phyloP scores from a whole-genome alignment of 2,113 vertebrate species.

The Alexandromys fortis region DNA sequence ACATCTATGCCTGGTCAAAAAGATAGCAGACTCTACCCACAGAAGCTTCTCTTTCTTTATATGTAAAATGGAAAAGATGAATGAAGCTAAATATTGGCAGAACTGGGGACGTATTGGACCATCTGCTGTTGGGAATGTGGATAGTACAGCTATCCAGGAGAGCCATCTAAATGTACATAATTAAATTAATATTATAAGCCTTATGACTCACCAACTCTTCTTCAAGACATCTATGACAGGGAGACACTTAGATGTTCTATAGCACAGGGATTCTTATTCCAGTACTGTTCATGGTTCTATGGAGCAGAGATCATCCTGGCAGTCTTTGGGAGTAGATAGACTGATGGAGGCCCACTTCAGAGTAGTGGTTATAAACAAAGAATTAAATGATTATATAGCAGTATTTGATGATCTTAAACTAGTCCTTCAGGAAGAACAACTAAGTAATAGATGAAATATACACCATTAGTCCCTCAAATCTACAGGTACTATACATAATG shows the following conservation, averaged over 20 bases:
- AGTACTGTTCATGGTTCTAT: not conserved
- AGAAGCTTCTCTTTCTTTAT: not conserved
- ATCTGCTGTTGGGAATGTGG: not conserved
- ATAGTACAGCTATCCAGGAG: not conserved
- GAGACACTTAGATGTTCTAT: not conserved
- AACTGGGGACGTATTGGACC: not conserved
- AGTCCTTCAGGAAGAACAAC: not conserved
- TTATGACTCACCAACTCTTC: not conserved
- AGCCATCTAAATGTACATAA: not conserved
- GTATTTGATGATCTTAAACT: not conserved
- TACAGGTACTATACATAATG: not conserved
- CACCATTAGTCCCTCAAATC: not conserved
- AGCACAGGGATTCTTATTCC: not conserved
- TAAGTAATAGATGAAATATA: not conserved
- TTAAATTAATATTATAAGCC: not conserved
- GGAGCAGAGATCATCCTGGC: not conserved
- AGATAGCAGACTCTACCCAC: not conserved
- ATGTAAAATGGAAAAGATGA: not conserved
- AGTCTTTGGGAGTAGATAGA: not conserved
- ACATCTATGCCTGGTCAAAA: not conserved
- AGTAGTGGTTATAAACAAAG: not conserved
- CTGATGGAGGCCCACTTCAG: not conserved
- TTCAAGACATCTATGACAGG: not conserved
- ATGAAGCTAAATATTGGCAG: not conserved
- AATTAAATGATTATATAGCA: not conserved